These are phyloP conservation scores for Oxygymnocypris stewartii DNA, from an alignment of 2,113 vertebrate species.

Conservation along the genomic window DNA sequence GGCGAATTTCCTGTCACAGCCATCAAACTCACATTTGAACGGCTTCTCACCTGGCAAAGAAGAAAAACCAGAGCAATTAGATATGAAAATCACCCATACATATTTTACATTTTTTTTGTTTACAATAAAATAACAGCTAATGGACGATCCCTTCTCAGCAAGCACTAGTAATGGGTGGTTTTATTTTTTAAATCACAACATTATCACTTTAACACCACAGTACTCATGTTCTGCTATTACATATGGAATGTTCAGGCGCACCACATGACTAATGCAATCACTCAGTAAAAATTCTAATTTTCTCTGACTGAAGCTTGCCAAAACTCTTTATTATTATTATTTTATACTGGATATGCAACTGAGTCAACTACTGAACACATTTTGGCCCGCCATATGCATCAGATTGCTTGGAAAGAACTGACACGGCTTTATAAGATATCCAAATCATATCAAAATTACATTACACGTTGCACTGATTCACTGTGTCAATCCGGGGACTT, in stretches of 20 bases:
- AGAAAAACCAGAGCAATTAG: conserved; percentile 41
- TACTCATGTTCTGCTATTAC: conserved; percentile 5
- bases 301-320: conserved; percentile 5
- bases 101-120: background rate
- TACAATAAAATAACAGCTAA: background rate
- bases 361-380: background rate
- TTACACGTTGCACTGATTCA: background rate
- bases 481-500: background rate
- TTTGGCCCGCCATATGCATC: background rate
- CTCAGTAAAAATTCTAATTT: background rate
- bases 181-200: conserved; percentile 4
- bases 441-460: background rate
- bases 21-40: conserved; percentile 97
- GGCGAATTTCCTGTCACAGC: conserved; percentile 96
- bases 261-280: conserved; percentile 2
- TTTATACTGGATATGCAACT: background rate
- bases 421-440: background rate
- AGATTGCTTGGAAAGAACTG: background rate
- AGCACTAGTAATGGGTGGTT: background rate
- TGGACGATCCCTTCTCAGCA: background rate
- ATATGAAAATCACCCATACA: background rate
- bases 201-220: conserved; percentile 7
- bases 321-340: background rate
- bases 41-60: conserved; percentile 90
- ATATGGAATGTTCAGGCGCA: conserved; percentile 10